These are phyloP conservation scores for Stenopsyche tienmushanensis DNA, from an alignment of 1,140 invertebrate species.

Conservation along the genomic window DNA sequence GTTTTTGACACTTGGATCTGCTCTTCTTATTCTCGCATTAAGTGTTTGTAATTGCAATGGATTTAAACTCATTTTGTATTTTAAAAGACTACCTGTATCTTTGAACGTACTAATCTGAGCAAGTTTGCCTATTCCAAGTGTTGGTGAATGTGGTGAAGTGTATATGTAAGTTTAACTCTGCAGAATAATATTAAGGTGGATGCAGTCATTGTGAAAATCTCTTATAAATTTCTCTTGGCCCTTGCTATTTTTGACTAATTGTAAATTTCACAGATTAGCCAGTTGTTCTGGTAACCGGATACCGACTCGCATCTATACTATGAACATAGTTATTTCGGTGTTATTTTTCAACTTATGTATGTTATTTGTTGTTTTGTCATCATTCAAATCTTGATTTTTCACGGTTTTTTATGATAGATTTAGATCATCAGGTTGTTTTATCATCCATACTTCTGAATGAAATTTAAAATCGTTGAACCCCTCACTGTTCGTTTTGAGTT, in stretches of 20 bases:
- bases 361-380: conserved; percentile 10
- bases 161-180: background rate
- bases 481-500: background rate
- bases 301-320: background rate
- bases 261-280: conserved; percentile 35
- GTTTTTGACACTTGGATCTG: background rate
- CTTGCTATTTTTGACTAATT: conserved; percentile 14
- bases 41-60: too few relatives aligned
- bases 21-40: too few relatives aligned
- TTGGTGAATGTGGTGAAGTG: background rate
- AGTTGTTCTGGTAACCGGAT: conserved; percentile 17
- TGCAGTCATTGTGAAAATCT: conserved; percentile 23
- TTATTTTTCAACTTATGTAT: background rate
- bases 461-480: background rate
- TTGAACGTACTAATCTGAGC: too few relatives aligned
- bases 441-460: background rate
- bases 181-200: conserved; percentile 26
- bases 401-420: background rate
- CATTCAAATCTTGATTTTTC: conserved; percentile 4
- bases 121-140: too few relatives aligned
- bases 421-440: conserved; percentile 15
- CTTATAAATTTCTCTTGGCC: conserved; percentile 4
- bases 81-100: too few relatives aligned
- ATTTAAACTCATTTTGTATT: too few relatives aligned
- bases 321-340: conserved; percentile 6